Evolutionary conservation across 2,797 vertebrate genomes (phyloP), one percentile per base, ranked within the genome.

Genomic region (Antennarius maculatus): DNA sequence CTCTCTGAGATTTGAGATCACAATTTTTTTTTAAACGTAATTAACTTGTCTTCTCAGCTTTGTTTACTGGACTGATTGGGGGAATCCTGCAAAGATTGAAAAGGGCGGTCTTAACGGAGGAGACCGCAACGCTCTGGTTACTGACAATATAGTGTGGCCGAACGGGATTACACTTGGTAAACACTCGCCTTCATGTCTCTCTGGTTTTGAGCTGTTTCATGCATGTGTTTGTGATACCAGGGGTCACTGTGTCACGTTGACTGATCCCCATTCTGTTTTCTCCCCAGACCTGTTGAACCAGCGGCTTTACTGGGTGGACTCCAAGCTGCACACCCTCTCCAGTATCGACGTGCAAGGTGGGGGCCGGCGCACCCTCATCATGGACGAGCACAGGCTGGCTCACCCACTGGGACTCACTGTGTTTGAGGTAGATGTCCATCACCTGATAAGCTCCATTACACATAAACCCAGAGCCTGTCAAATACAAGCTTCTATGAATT

Each of bases 11-110:
- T 41, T 41, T 41, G 2, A 41, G 3, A 41, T 41, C 7, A 7
- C 13, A 5, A 10, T 15, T 6, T 45, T 15, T 48, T 18, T 9
- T 11, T 7, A 11, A 5, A 51, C 43, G 18, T 11, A 15, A 8
- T n/a, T 18, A n/a, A 37, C 50, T 61, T 29, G 27, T 49, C 37
- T 34, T 59, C 7, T 0, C 75, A 98, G 96, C 84, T 98, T 96
- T 76, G 80, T 97, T 82, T 98, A 95, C 82, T 98, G 96, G 96
- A 95, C 96, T 0, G 96, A 98, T 71, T 97, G 96, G 96, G 96
- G 96, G 0, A 91, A 69, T n/a, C 91, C 95, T 0, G 94, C 96
- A 29, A 94, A 95, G 84, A 97, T 97, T 31, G 94, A 95, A 79
- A 97, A 93, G 73, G 93, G 87, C 1, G 96, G 96, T 16, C 91